These are phyloP conservation scores for Dinocampus coccinellae DNA, from an alignment of 2,888 invertebrate genomes.

Conservation along the genomic window DNA sequence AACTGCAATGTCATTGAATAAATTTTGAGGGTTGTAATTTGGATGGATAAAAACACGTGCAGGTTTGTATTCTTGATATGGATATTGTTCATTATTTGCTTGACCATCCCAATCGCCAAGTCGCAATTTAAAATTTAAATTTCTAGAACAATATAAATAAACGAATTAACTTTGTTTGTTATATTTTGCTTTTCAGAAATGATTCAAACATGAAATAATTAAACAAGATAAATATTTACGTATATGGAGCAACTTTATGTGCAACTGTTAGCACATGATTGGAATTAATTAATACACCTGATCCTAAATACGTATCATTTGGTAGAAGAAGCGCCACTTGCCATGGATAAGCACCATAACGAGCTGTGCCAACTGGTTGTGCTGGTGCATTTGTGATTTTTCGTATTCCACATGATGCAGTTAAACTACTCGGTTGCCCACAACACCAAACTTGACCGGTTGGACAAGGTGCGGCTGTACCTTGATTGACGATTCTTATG, in stretches of 20 bases:
- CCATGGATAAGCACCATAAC: constrained; percentile 62
- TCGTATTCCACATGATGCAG: constrained; percentile 51
- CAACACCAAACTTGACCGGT: constrained; percentile 50
- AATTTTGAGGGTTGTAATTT: constrained; percentile 78
- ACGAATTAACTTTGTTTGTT: no score
- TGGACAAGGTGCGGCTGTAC: constrained; percentile 38
- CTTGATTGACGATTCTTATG: constrained; percentile 56
- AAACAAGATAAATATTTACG: constrained; percentile 52
- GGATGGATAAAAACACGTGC: constrained; percentile 75
- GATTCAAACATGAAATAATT: no score
- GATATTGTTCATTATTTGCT: constrained; percentile 75
- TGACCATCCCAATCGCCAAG: constrained; percentile 84
- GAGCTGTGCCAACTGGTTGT: constrained; percentile 53
- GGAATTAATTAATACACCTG: constrained; percentile 64
- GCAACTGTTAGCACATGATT: constrained; percentile 71
- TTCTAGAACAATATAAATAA: constrained; percentile 45
- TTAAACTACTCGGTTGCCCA: neutral
- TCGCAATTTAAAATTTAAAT: constrained; percentile 74
- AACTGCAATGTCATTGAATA: constrained; percentile 87
- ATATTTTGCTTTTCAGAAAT: no score
- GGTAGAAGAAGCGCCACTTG: constrained; percentile 55
- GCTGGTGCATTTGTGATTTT: constrained; percentile 49
- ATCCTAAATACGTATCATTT: constrained; percentile 54
- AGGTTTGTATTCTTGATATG: constrained; percentile 76
- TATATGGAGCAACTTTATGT: constrained; percentile 67